phyloP scores from a whole-genome alignment of 1,140 invertebrate species.

The Pachyrhynchus sulphureomaculatus region DNA sequence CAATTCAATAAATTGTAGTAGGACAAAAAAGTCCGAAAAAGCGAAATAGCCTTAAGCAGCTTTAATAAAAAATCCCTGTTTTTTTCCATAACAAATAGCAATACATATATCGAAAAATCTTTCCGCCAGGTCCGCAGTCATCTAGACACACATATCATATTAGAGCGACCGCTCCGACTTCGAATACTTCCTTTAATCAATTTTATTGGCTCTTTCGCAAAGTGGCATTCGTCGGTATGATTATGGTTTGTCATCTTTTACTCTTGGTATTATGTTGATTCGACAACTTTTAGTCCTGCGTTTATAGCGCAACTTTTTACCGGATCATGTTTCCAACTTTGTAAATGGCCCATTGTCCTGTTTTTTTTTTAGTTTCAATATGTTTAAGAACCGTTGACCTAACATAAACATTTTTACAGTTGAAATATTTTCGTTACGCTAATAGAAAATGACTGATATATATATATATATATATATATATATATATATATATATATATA shows the following conservation, averaged over 20 bases:
- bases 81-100: neutral
- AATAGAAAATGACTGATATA: too few species aligned
- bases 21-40: too few species aligned
- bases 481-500: too few species aligned
- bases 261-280: conserved; percentile 33
- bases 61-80: too few species aligned
- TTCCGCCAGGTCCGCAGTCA: neutral
- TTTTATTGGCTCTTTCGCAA: conserved; percentile 32
- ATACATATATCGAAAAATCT: neutral
- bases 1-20: too few species aligned
- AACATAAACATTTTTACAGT: neutral
- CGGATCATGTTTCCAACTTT: conserved; percentile 19
- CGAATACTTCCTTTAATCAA: conserved; percentile 33
- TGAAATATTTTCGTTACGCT: too few species aligned
- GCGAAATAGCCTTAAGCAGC: too few species aligned
- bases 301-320: conserved; percentile 23
- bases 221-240: conserved; percentile 32
- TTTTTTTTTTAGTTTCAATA: neutral
- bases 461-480: too few species aligned
- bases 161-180: conserved; percentile 1
- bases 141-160: conserved; percentile 2
- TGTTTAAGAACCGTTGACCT: neutral
- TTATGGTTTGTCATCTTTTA: conserved; percentile 37
- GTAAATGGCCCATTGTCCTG: neutral
- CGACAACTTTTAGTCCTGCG: conserved; percentile 25